Conservation (phyloP, 2,797 vertebrate species). For the Cryptoprocta ferox region DNA sequence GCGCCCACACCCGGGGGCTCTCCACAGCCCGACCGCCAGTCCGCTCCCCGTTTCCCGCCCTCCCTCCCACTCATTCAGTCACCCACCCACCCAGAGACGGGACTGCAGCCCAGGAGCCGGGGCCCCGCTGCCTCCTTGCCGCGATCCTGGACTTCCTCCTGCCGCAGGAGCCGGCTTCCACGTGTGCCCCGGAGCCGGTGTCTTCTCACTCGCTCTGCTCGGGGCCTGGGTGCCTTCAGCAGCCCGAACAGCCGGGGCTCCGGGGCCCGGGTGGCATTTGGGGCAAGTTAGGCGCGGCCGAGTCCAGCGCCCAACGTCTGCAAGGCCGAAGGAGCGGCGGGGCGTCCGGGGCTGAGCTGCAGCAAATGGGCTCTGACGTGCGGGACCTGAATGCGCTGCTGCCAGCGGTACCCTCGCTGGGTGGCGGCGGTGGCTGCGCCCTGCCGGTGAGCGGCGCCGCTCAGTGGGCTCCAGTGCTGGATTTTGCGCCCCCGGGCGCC, state of each 20-base stretch:
- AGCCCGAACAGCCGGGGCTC: slow-evolving; percentile 79
- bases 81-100: slow-evolving; percentile 50
- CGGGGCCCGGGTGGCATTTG: slow-evolving; percentile 76
- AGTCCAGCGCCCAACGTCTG: slow-evolving; percentile 6
- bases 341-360: slow-evolving; percentile 75
- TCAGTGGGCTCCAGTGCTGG: slow-evolving; percentile 94
- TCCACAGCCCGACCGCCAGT: slow-evolving; percentile 71
- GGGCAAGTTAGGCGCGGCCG: slow-evolving; percentile 80
- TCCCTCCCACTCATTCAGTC: slow-evolving; percentile 72
- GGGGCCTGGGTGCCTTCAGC: slow-evolving; percentile 80
- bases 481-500: slow-evolving; percentile 91
- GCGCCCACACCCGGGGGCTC: slow-evolving; percentile 83
- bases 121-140: slow-evolving; percentile 63
- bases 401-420: slow-evolving; percentile 91
- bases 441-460: slow-evolving; percentile 92
- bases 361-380: slow-evolving; percentile 94
- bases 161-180: slow-evolving; percentile 81
- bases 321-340: slow-evolving; percentile 74
- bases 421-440: slow-evolving; percentile 88
- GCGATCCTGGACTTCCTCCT: slow-evolving; percentile 81
- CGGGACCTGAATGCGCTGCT: slow-evolving; percentile 95
- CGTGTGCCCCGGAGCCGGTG: slow-evolving; percentile 83
- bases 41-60: slow-evolving; percentile 18
- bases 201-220: slow-evolving; percentile 81
- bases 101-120: slow-evolving; percentile 49